These are phyloP conservation scores for Tenthredo livida DNA, from an alignment of 2,888 invertebrate genomes.

Conservation along the genomic window DNA sequence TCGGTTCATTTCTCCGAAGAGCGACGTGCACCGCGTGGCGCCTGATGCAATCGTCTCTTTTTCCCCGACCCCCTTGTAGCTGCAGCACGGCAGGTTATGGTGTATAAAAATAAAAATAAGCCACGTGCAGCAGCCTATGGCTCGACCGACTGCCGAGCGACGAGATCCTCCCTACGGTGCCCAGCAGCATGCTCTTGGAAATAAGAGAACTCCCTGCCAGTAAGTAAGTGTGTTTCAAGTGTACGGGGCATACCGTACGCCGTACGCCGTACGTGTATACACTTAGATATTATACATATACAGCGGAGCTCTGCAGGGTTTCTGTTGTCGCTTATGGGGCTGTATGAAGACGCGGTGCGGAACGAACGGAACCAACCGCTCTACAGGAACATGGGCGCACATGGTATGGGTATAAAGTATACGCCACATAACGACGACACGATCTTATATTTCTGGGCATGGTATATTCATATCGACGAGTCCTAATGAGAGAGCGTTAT, in stretches of 20 bases:
- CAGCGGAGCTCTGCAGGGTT: background rate
- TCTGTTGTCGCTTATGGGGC: background rate
- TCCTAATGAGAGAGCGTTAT: too few species aligned
- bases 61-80: slow-evolving; percentile 1
- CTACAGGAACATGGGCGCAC: background rate
- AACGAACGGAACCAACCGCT: background rate
- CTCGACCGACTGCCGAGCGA: slow-evolving; percentile 15
- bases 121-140: slow-evolving; percentile 19
- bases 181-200: background rate
- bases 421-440: background rate
- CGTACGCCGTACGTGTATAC: background rate
- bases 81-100: slow-evolving; percentile 15
- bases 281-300: background rate
- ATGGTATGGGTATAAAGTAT: background rate
- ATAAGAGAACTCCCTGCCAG: background rate
- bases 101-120: slow-evolving; percentile 43
- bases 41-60: slow-evolving; percentile 33
- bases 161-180: background rate
- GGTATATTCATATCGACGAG: background rate
- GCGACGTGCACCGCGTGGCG: slow-evolving; percentile 28
- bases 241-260: background rate
- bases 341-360: background rate
- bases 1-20: slow-evolving; percentile 13
- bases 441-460: background rate
- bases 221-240: slow-evolving; percentile 14